Conservation (phyloP, 2,888 invertebrate genomes). For the Pseudolycoriella hygida region DNA sequence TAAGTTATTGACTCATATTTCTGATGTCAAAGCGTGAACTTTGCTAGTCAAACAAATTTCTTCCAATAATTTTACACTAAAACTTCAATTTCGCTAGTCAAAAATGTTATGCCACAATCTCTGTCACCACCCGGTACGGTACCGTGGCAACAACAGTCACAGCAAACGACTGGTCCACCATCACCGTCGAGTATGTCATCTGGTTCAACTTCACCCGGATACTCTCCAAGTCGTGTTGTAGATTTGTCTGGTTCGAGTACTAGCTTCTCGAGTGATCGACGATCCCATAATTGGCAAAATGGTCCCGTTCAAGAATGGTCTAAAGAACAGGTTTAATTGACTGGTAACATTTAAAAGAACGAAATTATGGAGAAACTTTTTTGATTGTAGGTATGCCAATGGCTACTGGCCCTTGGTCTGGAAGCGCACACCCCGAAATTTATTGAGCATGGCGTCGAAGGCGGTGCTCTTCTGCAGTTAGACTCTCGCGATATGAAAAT, state of each 20-base stretch:
- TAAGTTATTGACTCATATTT: no score
- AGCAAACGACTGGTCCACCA: slow-evolving; percentile 36
- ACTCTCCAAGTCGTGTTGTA: slow-evolving; percentile 32
- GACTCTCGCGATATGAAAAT: slow-evolving; percentile 86
- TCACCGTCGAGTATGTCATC: slow-evolving; percentile 47
- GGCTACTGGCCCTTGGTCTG: slow-evolving; percentile 66
- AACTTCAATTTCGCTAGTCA: slow-evolving; percentile 27
- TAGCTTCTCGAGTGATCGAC: slow-evolving; percentile 43
- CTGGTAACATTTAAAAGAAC: no score
- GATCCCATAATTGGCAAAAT: slow-evolving; percentile 47
- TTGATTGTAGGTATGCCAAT: slow-evolving; percentile 63
- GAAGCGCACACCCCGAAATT: slow-evolving; percentile 80
- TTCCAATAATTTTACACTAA: neutral
- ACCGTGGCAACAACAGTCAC: slow-evolving; percentile 37
- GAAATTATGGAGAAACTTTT: no score
- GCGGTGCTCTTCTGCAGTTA: slow-evolving; percentile 62
- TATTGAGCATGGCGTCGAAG: slow-evolving; percentile 76
- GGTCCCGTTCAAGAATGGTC: slow-evolving; percentile 61
- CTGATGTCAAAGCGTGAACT: no score
- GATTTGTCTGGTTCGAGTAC: slow-evolving; percentile 40
- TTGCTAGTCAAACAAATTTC: no score
- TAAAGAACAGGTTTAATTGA: slow-evolving; percentile 46
- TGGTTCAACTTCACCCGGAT: slow-evolving; percentile 36
- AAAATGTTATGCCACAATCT: slow-evolving; percentile 45
- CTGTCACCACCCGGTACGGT: slow-evolving; percentile 42